phyloP scores from a whole-genome alignment of 1,140 invertebrate genomes.

The Penaeus indicus region DNA sequence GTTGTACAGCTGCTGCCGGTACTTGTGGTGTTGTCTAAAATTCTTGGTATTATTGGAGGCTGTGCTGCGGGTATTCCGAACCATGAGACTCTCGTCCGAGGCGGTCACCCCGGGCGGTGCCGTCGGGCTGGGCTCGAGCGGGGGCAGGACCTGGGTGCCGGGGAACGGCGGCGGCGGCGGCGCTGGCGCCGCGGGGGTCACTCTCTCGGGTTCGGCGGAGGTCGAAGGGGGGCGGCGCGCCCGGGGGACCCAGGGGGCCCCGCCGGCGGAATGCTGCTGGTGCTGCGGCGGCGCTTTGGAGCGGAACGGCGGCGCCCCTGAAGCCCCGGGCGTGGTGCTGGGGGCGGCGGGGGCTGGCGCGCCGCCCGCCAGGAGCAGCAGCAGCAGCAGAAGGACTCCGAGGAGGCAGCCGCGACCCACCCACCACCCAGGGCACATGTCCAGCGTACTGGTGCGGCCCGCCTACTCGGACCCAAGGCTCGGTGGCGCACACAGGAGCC shows the following conservation, averaged over 20 bases:
- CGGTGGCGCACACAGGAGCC: slow-evolving; percentile 50
- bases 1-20: slow-evolving; percentile 49
- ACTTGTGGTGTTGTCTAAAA: slow-evolving; percentile 51
- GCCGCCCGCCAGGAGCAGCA: not conserved
- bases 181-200: not conserved
- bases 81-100: slow-evolving; percentile 35
- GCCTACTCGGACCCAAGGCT: slow-evolving; percentile 56
- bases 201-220: too few species aligned
- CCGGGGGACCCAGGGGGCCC: slow-evolving; percentile 45
- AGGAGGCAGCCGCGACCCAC: slow-evolving; percentile 61
- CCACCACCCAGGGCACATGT: slow-evolving; percentile 64
- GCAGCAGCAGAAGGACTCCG: slow-evolving; percentile 50
- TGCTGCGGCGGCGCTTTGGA: slow-evolving; percentile 29
- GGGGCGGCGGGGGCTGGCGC: slow-evolving; percentile 9
- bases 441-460: slow-evolving; percentile 53
- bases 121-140: slow-evolving; percentile 1
- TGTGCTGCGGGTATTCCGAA: slow-evolving; percentile 44
- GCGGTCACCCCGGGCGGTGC: slow-evolving; percentile 33
- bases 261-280: slow-evolving; percentile 44
- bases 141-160: slow-evolving; percentile 12
- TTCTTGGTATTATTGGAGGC: slow-evolving; percentile 52
- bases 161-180: not conserved
- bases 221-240: slow-evolving; percentile 41
- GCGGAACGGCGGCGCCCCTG: slow-evolving; percentile 49
- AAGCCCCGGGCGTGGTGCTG: slow-evolving; percentile 39